phyloP scores from a whole-genome alignment of 2,797 vertebrate species.

The Dendrocincla fuliginosa region DNA sequence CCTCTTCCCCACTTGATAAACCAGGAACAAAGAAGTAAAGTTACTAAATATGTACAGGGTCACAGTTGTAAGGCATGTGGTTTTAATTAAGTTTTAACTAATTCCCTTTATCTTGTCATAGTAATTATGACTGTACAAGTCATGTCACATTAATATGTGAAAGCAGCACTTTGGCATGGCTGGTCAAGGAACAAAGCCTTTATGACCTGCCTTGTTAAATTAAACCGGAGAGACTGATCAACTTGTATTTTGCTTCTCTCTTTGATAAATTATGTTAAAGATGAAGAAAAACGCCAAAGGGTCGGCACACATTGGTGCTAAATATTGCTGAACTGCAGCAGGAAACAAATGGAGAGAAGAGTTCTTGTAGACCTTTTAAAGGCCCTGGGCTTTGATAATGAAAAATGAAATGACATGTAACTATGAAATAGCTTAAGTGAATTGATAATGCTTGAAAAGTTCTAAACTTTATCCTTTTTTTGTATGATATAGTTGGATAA shows the following conservation, averaged over 20 bases:
- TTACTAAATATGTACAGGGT: constrained; percentile 46
- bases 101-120: constrained; percentile 76
- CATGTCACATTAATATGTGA: constrained; percentile 71
- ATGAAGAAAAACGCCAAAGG: constrained; percentile 53
- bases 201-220: constrained; percentile 68
- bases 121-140: constrained; percentile 70
- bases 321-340: neutral
- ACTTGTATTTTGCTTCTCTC: constrained; percentile 51
- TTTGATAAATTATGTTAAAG: constrained; percentile 70
- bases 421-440: neutral
- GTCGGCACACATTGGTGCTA: neutral
- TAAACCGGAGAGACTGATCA: constrained; percentile 64
- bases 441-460: neutral
- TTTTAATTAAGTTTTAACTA: constrained; percentile 79
- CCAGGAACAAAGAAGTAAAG: constrained; percentile 53
- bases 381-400: neutral
- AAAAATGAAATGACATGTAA: neutral
- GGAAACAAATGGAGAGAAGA: constrained; percentile 14
- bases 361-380: constrained; percentile 7
- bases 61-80: constrained; percentile 58
- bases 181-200: constrained; percentile 66
- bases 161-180: constrained; percentile 61
- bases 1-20: constrained; percentile 27
- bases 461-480: neutral
- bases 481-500: neutral